These are phyloP conservation scores for Entomobrya proxima DNA, from an alignment of 2,888 invertebrate genomes.

Conservation along the genomic window DNA sequence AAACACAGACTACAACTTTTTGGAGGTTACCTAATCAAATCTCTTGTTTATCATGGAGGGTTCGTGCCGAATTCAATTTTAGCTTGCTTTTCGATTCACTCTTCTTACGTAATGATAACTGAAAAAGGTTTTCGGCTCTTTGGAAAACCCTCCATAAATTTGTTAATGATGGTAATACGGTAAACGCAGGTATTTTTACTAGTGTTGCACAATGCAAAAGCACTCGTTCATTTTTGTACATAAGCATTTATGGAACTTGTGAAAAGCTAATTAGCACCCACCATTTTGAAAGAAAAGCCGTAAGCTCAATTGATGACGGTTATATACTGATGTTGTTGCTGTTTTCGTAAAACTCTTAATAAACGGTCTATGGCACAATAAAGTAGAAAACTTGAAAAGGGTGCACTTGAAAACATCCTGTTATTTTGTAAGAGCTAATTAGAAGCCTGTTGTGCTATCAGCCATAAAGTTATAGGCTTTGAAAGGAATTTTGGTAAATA, in stretches of 20 bases:
- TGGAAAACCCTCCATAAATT: too few relatives aligned
- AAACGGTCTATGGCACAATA: not conserved
- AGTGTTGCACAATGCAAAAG: too few relatives aligned
- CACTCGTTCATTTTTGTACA: not conserved
- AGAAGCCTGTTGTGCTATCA: not conserved
- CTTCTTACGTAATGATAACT: too few relatives aligned
- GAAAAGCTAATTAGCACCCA: constrained; percentile 9
- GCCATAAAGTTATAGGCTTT: not conserved
- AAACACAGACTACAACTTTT: too few relatives aligned
- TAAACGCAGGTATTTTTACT: too few relatives aligned
- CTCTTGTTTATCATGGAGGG: too few relatives aligned
- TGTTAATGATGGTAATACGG: too few relatives aligned
- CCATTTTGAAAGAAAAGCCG: constrained; percentile 15
- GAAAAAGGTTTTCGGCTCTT: too few relatives aligned
- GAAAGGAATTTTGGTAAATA: not conserved
- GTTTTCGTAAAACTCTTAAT: not conserved
- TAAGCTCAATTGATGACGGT: too few relatives aligned
- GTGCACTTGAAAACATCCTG: not conserved
- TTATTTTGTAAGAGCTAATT: not conserved
- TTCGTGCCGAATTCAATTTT: too few relatives aligned
- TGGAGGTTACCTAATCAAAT: too few relatives aligned
- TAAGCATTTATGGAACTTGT: not conserved
- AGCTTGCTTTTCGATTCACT: too few relatives aligned
- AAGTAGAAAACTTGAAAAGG: not conserved
- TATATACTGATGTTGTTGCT: not conserved